Conservation (phyloP, 1,140 invertebrate genomes). For the Danaus plexippus region DNA sequence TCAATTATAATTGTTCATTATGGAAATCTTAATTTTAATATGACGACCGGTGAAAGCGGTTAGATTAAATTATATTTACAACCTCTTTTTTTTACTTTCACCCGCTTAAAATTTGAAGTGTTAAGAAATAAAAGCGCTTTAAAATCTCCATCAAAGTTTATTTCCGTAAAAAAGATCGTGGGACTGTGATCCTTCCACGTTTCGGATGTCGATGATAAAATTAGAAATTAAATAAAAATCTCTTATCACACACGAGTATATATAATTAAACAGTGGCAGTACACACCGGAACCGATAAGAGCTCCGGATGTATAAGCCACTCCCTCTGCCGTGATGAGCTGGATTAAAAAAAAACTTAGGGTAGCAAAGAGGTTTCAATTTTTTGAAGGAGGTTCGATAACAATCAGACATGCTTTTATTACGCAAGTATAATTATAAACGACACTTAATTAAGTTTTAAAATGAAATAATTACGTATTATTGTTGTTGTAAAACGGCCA, state of each 20-base stretch:
- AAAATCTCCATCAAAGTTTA: not conserved
- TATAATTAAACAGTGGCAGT: constrained; percentile 48
- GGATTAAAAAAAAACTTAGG: constrained; percentile 26
- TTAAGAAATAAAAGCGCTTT: constrained; percentile 2
- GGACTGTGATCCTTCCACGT: constrained; percentile 2
- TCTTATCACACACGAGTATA: constrained; percentile 25
- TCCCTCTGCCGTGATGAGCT: constrained; percentile 29
- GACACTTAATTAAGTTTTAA: constrained; percentile 37
- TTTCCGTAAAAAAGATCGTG: constrained; percentile 6
- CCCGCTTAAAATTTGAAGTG: not conserved
- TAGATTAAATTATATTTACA: constrained; percentile 4
- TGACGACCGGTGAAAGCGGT: not conserved
- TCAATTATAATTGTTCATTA: no score
- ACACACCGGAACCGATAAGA: constrained; percentile 49
- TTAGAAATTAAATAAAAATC: constrained; percentile 8
- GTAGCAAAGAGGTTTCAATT: constrained; percentile 21
- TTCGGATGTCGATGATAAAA: constrained; percentile 6
- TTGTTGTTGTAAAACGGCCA: constrained; percentile 16
- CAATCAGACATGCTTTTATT: constrained; percentile 29
- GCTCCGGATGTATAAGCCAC: constrained; percentile 40
- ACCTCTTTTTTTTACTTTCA: constrained; percentile 2
- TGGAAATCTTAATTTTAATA: no score
- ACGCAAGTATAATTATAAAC: constrained; percentile 28
- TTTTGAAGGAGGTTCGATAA: constrained; percentile 29
- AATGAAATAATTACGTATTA: constrained; percentile 17